Percentiles rank a stretch among this genome's conserved stretches.
Conservation (phyloP, 2,797 vertebrate species). For the Astyanax mexicanus region DNA sequence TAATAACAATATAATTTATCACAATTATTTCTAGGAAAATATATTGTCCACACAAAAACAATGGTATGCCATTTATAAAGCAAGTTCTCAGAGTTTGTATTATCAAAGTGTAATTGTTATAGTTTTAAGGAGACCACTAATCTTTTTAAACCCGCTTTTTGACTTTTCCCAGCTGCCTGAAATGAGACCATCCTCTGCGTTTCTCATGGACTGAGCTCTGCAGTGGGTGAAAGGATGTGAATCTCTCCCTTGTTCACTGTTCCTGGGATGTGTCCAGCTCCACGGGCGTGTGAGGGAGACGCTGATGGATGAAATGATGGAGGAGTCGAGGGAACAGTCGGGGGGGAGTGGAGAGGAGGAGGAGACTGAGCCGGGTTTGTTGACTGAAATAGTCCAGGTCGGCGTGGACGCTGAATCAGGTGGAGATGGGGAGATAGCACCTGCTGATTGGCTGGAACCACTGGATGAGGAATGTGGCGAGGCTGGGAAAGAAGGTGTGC, state of each 20-base stretch:
- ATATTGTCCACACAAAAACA: too few species aligned
- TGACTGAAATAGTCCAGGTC: background rate
- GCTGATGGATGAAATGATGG: conserved; percentile 44
- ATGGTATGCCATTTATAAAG: too few species aligned
- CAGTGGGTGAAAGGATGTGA: conserved; percentile 27
- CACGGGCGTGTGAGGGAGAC: conserved; percentile 13
- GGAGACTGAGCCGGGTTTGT: background rate
- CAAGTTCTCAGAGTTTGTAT: too few species aligned
- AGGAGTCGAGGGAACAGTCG: conserved; percentile 36
- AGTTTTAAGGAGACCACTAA: too few species aligned
- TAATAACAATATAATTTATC: too few species aligned
- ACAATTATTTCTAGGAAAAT: too few species aligned
- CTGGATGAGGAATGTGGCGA: conserved; percentile 57
- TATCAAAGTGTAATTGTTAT: too few species aligned
- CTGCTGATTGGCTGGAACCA: conserved; percentile 64
- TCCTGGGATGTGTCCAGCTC: conserved; percentile 40
- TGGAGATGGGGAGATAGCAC: conserved; percentile 5
- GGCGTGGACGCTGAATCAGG: conserved; percentile 1
- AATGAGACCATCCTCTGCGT: conserved; percentile 6
- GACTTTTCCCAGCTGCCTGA: background rate
- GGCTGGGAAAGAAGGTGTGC: conserved; percentile 37
- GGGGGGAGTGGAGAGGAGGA: conserved; percentile 13
- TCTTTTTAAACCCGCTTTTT: conserved; percentile 1
- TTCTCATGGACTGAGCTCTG: conserved; percentile 1
- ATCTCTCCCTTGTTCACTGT: conserved; percentile 8